Conservation (phyloP, 1,140 invertebrate species). For the Danaus melanippus region DNA sequence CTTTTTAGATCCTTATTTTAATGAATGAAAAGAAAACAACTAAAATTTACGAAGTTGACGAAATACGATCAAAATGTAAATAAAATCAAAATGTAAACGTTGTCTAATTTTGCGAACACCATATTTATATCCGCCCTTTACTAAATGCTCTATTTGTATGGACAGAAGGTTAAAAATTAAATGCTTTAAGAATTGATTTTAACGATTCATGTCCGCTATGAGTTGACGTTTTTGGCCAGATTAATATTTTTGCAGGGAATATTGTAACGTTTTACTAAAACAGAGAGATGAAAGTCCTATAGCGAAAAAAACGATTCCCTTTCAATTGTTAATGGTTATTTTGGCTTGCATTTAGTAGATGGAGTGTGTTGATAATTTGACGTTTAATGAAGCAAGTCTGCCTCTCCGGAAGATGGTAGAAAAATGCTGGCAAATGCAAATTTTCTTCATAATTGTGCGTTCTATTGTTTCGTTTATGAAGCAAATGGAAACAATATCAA, state of each 20-base stretch:
- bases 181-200: conserved; percentile 20
- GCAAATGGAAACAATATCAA: conserved; percentile 30
- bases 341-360: conserved; percentile 41
- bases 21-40: conserved; percentile 64
- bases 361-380: conserved; percentile 64
- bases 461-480: conserved; percentile 60
- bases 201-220: conserved; percentile 49
- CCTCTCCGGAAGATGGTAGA: conserved; percentile 56
- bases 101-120: too few relatives aligned
- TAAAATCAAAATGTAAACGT: too few relatives aligned
- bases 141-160: too few relatives aligned
- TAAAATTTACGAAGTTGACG: conserved; percentile 44
- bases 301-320: conserved; percentile 18
- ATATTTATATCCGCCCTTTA: too few relatives aligned
- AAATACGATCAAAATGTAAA: too few relatives aligned
- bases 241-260: conserved; percentile 25
- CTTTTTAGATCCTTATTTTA: conserved; percentile 40
- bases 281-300: conserved; percentile 20
- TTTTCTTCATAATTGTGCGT: conserved; percentile 63
- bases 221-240: conserved; percentile 47
- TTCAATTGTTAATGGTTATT: conserved; percentile 44
- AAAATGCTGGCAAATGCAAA: conserved; percentile 62
- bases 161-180: too few relatives aligned
- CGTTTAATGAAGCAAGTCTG: conserved; percentile 64
- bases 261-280: conserved; percentile 29